Percentiles rank a stretch among this genome's conserved stretches.
Conservation (phyloP, 2,797 vertebrate species). For the Staurois parvus region DNA sequence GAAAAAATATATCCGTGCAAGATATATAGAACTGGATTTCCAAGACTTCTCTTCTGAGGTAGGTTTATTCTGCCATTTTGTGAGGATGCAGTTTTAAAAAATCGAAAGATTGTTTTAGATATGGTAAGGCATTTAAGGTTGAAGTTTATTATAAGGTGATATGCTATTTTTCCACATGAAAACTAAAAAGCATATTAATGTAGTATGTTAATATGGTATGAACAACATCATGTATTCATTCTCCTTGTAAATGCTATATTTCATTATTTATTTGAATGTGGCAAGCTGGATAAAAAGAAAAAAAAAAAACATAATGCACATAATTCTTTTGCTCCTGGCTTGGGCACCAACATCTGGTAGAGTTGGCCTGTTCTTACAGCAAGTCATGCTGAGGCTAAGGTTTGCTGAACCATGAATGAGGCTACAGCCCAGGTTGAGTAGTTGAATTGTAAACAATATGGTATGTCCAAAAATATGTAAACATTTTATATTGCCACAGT, state of each 20-base stretch:
- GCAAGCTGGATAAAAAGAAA: too few relatives aligned
- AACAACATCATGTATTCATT: not conserved
- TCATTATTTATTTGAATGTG: too few relatives aligned
- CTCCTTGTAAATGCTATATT: not conserved
- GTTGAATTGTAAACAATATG: too few relatives aligned
- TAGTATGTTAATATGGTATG: not conserved
- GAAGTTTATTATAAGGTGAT: not conserved
- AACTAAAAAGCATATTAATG: not conserved
- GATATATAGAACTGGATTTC: constrained; percentile 89
- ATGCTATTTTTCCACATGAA: not conserved
- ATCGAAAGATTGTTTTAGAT: constrained; percentile 39
- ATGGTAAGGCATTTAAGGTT: constrained; percentile 51
- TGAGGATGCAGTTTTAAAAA: constrained; percentile 68
- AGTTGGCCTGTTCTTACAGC: too few relatives aligned
- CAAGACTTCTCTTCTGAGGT: constrained; percentile 88
- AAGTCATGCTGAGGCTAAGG: too few relatives aligned
- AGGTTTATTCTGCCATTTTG: constrained; percentile 84
- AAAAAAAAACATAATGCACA: too few relatives aligned
- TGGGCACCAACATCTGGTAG: too few relatives aligned
- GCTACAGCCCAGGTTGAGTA: too few relatives aligned
- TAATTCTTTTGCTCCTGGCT: too few relatives aligned
- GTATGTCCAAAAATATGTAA: too few relatives aligned
- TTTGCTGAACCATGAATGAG: too few relatives aligned
- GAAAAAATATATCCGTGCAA: constrained; percentile 84
- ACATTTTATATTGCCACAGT: too few relatives aligned